phyloP scores from a whole-genome alignment of 2,113 vertebrate species.

The Lichenostomus cassidix region DNA sequence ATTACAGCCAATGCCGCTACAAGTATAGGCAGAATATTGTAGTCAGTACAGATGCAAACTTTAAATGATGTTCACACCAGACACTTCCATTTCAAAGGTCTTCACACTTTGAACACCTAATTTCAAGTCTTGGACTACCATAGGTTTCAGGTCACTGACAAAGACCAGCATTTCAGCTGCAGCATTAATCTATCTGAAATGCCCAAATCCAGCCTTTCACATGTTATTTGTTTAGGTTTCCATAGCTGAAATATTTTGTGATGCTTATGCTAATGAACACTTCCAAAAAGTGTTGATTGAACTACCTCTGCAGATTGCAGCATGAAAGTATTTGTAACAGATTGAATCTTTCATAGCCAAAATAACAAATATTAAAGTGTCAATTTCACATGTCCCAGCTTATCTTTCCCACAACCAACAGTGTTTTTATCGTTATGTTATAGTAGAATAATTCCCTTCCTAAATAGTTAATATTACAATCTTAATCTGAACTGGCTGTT shows the following conservation, averaged over 20 bases:
- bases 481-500: conserved; percentile 34
- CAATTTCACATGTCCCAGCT: conserved; percentile 7
- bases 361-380: conserved; percentile 61
- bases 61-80: background rate
- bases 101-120: background rate
- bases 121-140: background rate
- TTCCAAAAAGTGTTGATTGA: background rate
- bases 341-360: conserved; percentile 10
- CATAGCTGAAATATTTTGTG: background rate
- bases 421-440: conserved; percentile 14
- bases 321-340: conserved; percentile 30
- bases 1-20: background rate
- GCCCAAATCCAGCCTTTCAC: background rate
- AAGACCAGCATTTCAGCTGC: background rate
- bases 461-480: conserved; percentile 12
- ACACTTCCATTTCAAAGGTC: background rate
- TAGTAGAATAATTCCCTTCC: conserved; percentile 41
- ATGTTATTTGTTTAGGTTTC: conserved; percentile 31
- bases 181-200: background rate
- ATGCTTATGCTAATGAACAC: conserved; percentile 11
- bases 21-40: background rate
- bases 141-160: background rate
- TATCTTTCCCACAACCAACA: conserved; percentile 1
- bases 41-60: background rate
- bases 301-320: conserved; percentile 24